A percentile compares a stretch with the other conserved stretches of the same genome.
Conservation (phyloP, 1,140 invertebrate species). For the Ooceraea biroi region DNA sequence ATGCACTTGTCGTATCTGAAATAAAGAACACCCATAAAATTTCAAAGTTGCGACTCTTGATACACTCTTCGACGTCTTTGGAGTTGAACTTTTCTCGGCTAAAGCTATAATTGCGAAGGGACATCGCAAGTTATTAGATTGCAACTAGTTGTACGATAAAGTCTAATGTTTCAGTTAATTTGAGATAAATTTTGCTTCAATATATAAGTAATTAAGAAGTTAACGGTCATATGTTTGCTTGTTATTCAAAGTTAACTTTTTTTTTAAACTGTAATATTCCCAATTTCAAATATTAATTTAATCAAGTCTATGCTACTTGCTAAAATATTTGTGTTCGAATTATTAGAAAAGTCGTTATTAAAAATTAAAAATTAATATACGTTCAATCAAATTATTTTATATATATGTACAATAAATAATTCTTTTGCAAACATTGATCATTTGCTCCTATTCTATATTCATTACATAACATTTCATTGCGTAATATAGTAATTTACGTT, state of each 20-base stretch:
- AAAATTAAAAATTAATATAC: too few relatives aligned
- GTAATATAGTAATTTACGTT: neutral
- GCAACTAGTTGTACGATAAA: neutral
- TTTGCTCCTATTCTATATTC: neutral
- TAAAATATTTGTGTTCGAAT: too few relatives aligned
- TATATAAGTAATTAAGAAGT: neutral
- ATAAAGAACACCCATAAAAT: neutral
- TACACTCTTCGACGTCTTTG: neutral
- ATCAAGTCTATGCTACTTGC: too few relatives aligned
- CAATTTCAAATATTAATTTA: too few relatives aligned
- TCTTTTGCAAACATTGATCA: neutral
- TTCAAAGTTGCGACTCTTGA: neutral
- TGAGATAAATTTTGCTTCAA: neutral
- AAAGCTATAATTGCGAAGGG: neutral
- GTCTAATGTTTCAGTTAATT: constrained; percentile 20
- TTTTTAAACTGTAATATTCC: too few relatives aligned
- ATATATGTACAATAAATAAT: neutral
- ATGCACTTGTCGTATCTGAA: constrained; percentile 68
- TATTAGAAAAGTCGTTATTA: too few relatives aligned
- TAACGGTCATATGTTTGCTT: too few relatives aligned
- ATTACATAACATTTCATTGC: neutral
- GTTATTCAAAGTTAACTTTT: too few relatives aligned
- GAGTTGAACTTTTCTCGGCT: neutral
- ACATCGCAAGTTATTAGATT: too few relatives aligned
- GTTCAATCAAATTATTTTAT: neutral